A percentile compares a stretch with the other conserved stretches of the same genome.
Evolutionary conservation across 1,140 invertebrate genomes (phyloP).

Genomic region (Caerostris extrusa): DNA sequence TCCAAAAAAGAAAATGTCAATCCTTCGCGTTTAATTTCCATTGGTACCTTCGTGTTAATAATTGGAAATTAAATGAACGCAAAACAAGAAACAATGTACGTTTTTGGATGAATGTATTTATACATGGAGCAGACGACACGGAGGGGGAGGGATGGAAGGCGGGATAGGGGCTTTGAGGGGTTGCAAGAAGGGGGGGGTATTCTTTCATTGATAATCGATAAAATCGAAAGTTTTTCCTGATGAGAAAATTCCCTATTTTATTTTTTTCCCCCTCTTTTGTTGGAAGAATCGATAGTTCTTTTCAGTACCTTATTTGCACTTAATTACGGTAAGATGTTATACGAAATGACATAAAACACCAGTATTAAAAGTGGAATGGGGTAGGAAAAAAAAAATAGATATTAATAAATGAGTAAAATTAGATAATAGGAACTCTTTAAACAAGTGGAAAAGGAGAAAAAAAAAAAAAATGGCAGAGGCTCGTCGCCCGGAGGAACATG

Average conservation of each 20-base stretch:
- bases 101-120: slow-evolving; percentile 71
- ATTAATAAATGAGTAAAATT: slow-evolving; percentile 73
- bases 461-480: background rate
- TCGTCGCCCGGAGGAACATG: background rate
- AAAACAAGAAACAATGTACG: slow-evolving; percentile 77
- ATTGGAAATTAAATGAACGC: slow-evolving; percentile 77
- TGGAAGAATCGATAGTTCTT: slow-evolving; percentile 73
- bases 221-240: slow-evolving; percentile 77
- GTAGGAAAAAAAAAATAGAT: slow-evolving; percentile 10
- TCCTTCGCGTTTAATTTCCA: slow-evolving; percentile 76
- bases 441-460: slow-evolving; percentile 6
- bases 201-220: slow-evolving; percentile 75
- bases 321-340: slow-evolving; percentile 77
- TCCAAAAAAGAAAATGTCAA: slow-evolving; percentile 51
- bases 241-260: slow-evolving; percentile 69
- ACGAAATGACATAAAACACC: slow-evolving; percentile 75
- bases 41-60: slow-evolving; percentile 68
- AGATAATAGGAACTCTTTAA: slow-evolving; percentile 71
- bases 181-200: slow-evolving; percentile 26
- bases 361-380: slow-evolving; percentile 59
- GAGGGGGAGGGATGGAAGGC: background rate
- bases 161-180: background rate
- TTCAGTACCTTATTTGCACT: slow-evolving; percentile 76
- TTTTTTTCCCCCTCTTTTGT: slow-evolving; percentile 46
- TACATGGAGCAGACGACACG: slow-evolving; percentile 32